Conservation (phyloP, 2,888 invertebrate species). For the Drosophila demipolita region DNA sequence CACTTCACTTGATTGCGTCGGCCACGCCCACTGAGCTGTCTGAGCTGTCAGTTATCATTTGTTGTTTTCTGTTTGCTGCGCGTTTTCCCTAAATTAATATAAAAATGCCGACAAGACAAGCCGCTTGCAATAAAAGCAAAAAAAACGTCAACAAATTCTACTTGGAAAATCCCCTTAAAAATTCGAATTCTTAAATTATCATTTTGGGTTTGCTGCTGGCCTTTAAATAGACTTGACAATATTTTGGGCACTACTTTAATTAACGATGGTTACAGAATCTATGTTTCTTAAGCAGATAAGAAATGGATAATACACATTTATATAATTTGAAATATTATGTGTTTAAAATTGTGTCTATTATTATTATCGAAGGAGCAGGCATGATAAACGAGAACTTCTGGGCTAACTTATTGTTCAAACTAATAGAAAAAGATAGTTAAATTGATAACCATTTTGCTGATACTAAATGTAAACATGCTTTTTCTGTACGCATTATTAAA, state of each 20-base stretch:
- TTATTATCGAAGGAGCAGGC: not conserved
- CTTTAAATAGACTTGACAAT: conserved; percentile 3
- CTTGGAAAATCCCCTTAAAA: conserved; percentile 26
- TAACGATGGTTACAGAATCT: not conserved
- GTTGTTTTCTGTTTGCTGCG: conserved; percentile 64
- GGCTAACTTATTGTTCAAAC: too few species aligned
- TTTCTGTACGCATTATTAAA: not conserved
- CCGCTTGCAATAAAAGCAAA: conserved; percentile 8
- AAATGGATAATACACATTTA: not conserved
- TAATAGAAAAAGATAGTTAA: too few species aligned
- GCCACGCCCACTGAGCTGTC: conserved; percentile 34
- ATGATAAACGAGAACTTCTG: too few species aligned
- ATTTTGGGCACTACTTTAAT: not conserved
- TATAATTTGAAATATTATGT: not conserved
- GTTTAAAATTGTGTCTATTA: not conserved
- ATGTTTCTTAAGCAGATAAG: not conserved
- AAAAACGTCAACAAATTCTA: not conserved
- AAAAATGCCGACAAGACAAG: conserved; percentile 42
- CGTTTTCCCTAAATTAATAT: conserved; percentile 65
- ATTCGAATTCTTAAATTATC: conserved; percentile 5
- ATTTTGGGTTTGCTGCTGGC: not conserved
- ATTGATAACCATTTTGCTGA: not conserved
- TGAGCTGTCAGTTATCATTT: conserved; percentile 74
- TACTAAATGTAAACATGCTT: not conserved
- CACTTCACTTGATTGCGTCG: not conserved